Evolutionary conservation across 2,113 vertebrate genomes (phyloP).

Genomic region (Passerina amoena): DNA sequence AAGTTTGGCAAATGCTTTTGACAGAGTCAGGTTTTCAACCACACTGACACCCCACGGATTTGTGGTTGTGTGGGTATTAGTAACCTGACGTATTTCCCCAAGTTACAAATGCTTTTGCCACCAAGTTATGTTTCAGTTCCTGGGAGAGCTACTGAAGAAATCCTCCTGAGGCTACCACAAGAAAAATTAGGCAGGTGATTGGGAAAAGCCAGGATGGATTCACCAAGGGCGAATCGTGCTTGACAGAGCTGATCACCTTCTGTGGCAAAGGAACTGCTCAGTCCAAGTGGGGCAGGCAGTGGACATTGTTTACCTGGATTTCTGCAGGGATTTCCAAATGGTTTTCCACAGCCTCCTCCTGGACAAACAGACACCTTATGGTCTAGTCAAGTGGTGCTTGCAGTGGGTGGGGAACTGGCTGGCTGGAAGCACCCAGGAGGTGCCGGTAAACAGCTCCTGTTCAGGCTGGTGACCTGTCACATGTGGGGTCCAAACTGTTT

Average conservation of each 20-base stretch:
- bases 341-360: background rate
- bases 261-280: rapidly evolving
- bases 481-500: background rate
- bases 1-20: background rate
- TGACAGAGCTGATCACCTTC: background rate
- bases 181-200: background rate
- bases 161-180: background rate
- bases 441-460: background rate
- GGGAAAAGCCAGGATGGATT: background rate
- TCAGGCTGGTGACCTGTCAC: background rate
- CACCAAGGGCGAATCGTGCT: rapidly evolving
- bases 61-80: rapidly evolving
- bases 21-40: background rate
- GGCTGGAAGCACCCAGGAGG: background rate
- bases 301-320: background rate
- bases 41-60: background rate
- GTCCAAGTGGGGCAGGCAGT: rapidly evolving
- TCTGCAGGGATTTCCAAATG: background rate
- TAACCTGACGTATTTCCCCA: background rate
- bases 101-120: background rate
- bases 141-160: background rate
- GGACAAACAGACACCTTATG: rapidly evolving
- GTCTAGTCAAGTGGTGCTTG: background rate
- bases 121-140: background rate
- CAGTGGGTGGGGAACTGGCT: background rate